A percentile compares a stretch with the other conserved stretches of the same genome.
Evolutionary conservation across 2,113 vertebrate genomes (phyloP).

Genomic region (Alethe diademata): DNA sequence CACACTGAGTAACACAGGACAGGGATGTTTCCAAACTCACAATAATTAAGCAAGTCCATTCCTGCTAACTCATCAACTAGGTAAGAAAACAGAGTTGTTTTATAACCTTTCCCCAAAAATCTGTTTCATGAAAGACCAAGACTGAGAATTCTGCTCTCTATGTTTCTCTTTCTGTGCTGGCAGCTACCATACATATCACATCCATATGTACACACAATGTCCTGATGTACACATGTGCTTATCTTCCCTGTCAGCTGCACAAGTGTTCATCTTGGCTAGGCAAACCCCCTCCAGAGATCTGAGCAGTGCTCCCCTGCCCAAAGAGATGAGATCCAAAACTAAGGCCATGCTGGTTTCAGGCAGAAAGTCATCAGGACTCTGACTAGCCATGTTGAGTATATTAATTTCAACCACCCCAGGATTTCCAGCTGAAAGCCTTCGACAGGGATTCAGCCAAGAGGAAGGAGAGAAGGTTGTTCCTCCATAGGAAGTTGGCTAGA

Average conservation of each 20-base stretch:
- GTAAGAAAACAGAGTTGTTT: not conserved
- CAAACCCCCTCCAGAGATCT: not conserved
- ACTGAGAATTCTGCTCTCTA: not conserved
- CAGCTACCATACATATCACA: not conserved
- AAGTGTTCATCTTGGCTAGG: not conserved
- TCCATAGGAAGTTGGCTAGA: not conserved
- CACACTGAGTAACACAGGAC: not conserved
- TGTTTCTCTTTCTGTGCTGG: not conserved
- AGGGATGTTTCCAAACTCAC: not conserved
- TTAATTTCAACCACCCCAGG: not conserved
- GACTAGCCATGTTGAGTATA: not conserved
- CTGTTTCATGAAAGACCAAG: not conserved
- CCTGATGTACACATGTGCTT: not conserved
- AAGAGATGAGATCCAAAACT: not conserved
- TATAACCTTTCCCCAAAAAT: not conserved
- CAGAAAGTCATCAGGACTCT: not conserved
- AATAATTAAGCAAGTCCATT: not conserved
- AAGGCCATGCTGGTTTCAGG: not conserved
- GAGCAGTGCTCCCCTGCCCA: not conserved
- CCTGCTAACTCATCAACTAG: not conserved
- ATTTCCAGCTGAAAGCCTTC: slow-evolving; percentile 15
- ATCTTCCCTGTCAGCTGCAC: slow-evolving; percentile 19
- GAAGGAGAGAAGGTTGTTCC: slow-evolving; percentile 2
- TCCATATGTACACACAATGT: not conserved
- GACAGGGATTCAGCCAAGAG: not conserved